Conservation (phyloP, 2,888 invertebrate species). For the Dicyrtomina minuta region DNA sequence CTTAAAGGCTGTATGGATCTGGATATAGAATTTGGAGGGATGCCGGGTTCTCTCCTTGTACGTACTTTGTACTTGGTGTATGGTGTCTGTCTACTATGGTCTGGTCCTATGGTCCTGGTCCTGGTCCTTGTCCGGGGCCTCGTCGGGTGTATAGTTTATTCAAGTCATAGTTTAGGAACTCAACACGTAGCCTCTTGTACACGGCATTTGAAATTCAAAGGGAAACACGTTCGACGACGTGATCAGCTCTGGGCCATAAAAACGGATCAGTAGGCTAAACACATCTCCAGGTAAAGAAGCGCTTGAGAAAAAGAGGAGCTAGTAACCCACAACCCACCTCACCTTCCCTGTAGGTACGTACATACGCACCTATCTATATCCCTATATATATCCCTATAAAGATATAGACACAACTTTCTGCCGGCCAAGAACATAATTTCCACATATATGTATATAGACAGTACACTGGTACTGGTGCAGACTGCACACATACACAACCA, state of each 20-base stretch:
- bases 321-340: constrained; percentile 24
- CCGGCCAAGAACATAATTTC: too few relatives aligned
- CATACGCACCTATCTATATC: too few relatives aligned
- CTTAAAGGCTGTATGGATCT: not conserved
- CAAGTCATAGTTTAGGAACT: constrained; percentile 11
- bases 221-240: constrained; percentile 36
- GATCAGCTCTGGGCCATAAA: constrained; percentile 38
- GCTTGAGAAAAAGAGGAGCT: not conserved
- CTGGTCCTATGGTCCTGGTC: too few relatives aligned
- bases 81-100: too few relatives aligned
- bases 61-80: too few relatives aligned
- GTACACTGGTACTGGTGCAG: too few relatives aligned
- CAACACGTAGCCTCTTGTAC: constrained; percentile 25
- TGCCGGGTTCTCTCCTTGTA: not conserved
- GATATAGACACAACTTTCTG: too few relatives aligned
- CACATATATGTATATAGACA: too few relatives aligned
- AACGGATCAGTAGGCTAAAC: constrained; percentile 33
- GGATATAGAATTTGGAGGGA: constrained; percentile 8
- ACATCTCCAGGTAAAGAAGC: constrained; percentile 28
- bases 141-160: constrained; percentile 2
- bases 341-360: not conserved
- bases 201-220: constrained; percentile 27
- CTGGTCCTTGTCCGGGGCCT: too few relatives aligned
- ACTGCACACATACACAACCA: not conserved
- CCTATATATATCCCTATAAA: too few relatives aligned